Evolutionary conservation across 2,113 vertebrate genomes (phyloP), one percentile per base, ranked within the genome.

Genomic region (Lathamus discolor): DNA sequence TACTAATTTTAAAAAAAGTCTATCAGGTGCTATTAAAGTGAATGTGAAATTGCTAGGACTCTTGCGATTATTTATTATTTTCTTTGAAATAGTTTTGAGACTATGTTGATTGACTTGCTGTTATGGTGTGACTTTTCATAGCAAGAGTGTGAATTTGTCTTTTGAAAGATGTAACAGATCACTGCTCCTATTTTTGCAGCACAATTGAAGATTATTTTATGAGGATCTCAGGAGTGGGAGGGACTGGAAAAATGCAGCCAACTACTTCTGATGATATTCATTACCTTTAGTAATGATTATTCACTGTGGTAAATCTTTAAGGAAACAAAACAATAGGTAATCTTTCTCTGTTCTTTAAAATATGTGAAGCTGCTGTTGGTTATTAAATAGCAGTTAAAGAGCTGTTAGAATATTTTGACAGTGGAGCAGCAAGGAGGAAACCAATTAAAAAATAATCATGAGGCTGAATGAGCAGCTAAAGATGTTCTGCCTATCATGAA

Each of bases 341-440:
- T 87, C 23, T 54, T 91, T 70, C 55, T 92, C 78, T 79, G 25
- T 54, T 90, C 62, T 61, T 88, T 92, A 78, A 94, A 92, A 94
- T 78, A 93, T 43, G 73, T 82, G 86, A 70, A 80, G 51, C 31
- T 95, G 13, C 14, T 94, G 7, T 61, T 91, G 75, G 80, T 91
- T 88, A 84, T 96, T 84, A 95, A 96, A 90, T 55, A 93, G 48
- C 49, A 90, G 68, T 92, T 93, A 88, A 94, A 86, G 48, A 88
- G 52, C 68, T 57, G n/a, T 88, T 94, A 80, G 78, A 93, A 79
- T 95, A 61, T 76, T 95, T 91, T 94, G 93, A 86, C 92, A 89
- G 80, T 14, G 2, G 14, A 54, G 25, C 62, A 85, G 63, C 74
- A 94, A 95, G 83, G 73, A 17, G 27, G 25, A 96, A 95, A 46